Conservation (phyloP, 2,888 invertebrate species). For the Tinea semifulvella region DNA sequence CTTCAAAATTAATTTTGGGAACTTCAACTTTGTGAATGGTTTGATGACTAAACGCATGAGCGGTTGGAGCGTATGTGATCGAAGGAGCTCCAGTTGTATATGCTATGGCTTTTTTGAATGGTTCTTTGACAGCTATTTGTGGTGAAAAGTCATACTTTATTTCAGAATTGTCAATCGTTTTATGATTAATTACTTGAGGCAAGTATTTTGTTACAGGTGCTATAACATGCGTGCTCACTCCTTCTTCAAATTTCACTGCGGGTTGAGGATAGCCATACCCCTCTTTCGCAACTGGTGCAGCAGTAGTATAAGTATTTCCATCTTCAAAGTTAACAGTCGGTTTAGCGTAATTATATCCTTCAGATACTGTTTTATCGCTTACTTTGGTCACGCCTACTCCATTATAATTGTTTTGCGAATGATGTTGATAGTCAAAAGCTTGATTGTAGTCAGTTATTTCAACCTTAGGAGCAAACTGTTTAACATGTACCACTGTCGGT, state of each 20-base stretch:
- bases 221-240: conserved; percentile 36
- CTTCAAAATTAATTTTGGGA: conserved; percentile 20
- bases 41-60: conserved; percentile 25
- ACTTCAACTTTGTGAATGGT: conserved; percentile 32
- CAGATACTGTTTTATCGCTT: conserved; percentile 17
- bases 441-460: conserved; percentile 37
- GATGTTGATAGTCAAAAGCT: conserved; percentile 33
- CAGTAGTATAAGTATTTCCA: conserved; percentile 38
- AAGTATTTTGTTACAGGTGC: conserved; percentile 38
- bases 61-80: conserved; percentile 29
- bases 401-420: conserved; percentile 12
- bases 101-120: conserved; percentile 48
- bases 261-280: conserved; percentile 40
- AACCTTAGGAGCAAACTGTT: conserved; percentile 33
- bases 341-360: conserved; percentile 34
- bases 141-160: conserved; percentile 42
- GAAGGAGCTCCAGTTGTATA: conserved; percentile 48
- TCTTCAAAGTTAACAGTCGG: conserved; percentile 49
- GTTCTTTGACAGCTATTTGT: conserved; percentile 43
- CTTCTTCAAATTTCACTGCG: conserved; percentile 46
- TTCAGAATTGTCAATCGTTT: conserved; percentile 35
- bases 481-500: conserved; percentile 38
- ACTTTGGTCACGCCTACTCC: conserved; percentile 19
- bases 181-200: conserved; percentile 39
- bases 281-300: conserved; percentile 30